Conservation (phyloP, 2,888 invertebrate species). For the Parasteatoda lunata region DNA sequence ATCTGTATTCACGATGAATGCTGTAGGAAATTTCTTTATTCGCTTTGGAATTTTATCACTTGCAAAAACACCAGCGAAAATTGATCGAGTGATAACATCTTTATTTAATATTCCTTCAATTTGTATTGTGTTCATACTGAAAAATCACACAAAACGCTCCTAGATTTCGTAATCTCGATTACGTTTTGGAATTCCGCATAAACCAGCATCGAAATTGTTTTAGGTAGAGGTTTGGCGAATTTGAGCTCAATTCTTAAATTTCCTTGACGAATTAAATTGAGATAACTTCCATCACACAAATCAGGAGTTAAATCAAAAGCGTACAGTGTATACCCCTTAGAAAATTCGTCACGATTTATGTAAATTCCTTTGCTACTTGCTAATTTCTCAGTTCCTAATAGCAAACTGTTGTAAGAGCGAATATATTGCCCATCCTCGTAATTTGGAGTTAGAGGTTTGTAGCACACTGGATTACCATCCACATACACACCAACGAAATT, state of each 20-base stretch:
- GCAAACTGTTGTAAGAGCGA: no score
- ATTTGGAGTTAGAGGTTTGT: no score
- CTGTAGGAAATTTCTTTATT: neutral
- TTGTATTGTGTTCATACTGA: constrained; percentile 14
- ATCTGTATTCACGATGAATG: constrained; percentile 1
- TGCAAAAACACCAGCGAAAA: constrained; percentile 5
- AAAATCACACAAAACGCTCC: neutral
- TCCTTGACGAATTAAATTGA: neutral
- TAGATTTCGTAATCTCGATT: constrained; percentile 7
- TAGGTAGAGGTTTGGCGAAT: no score
- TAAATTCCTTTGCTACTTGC: neutral
- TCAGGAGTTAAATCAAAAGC: neutral
- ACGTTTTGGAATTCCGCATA: constrained; percentile 6
- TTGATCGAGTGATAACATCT: neutral
- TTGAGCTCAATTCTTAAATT: neutral
- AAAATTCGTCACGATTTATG: neutral
- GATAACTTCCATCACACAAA: neutral
- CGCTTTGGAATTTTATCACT: constrained; percentile 4
- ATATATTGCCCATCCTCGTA: no score
- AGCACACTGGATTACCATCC: no score
- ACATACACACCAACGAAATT: no score
- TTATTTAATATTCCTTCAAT: neutral
- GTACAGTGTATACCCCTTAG: neutral
- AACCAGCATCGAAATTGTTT: neutral
- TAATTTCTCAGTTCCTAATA: no score